Conservation (phyloP, 2,797 vertebrate species). For the Enteromius anoplus region DNA sequence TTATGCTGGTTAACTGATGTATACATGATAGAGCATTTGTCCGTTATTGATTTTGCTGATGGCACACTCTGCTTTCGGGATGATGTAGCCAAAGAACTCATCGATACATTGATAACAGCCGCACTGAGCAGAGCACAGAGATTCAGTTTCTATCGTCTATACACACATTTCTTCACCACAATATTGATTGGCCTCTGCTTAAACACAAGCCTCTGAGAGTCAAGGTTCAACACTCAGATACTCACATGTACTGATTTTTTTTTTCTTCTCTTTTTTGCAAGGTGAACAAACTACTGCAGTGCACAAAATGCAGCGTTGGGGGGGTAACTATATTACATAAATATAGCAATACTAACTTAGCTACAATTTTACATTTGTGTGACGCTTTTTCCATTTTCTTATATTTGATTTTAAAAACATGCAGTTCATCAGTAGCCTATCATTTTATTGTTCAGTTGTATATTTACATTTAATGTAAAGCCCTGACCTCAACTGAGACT, state of each 20-base stretch:
- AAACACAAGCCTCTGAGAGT: neutral
- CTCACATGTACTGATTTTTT: neutral
- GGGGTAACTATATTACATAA: neutral
- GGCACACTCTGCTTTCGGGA: constrained; percentile 41
- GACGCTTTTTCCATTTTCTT: neutral
- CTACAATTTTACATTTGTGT: neutral
- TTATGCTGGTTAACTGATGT: constrained; percentile 44
- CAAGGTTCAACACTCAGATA: constrained; percentile 18
- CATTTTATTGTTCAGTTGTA: neutral
- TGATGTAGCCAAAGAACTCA: constrained; percentile 42
- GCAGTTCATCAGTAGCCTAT: neutral
- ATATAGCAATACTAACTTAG: neutral
- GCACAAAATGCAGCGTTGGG: neutral
- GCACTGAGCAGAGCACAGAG: constrained; percentile 41
- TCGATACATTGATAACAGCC: constrained; percentile 50
- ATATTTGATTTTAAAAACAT: neutral
- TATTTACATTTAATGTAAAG: neutral
- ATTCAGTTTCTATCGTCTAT: constrained; percentile 46
- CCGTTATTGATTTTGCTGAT: constrained; percentile 49
- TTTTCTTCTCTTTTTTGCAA: neutral
- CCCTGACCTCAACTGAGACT: neutral
- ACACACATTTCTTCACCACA: constrained; percentile 27
- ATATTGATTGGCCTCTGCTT: constrained; percentile 30
- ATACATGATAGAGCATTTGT: constrained; percentile 54
- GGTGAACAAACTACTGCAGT: neutral